Percentiles rank a stretch among this genome's conserved stretches.
Evolutionary conservation across 2,113 vertebrate species (phyloP).

Genomic region (Oxyura jamaicensis): DNA sequence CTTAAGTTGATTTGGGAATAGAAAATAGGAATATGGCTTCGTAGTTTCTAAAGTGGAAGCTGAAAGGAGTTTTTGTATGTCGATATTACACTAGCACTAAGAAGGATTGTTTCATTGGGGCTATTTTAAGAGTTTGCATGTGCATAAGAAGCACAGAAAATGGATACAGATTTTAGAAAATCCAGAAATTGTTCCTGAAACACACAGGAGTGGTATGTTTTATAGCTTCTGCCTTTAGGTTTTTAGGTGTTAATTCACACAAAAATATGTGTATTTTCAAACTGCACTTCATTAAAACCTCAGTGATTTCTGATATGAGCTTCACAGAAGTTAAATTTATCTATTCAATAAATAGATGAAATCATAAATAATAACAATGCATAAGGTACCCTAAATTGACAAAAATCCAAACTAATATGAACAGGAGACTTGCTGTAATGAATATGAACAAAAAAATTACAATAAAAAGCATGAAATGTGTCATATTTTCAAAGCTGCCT

Average conservation of each 20-base stretch:
- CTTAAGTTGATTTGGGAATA: conserved; percentile 4
- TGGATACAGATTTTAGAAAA: not conserved
- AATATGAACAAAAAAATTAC: conserved; percentile 31
- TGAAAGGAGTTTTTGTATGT: not conserved
- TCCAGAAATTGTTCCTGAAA: not conserved
- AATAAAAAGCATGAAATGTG: not conserved
- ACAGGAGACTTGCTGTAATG: not conserved
- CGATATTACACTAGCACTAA: not conserved
- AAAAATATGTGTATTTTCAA: not conserved
- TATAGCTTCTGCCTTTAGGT: not conserved
- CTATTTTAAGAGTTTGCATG: not conserved
- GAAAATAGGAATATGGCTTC: not conserved
- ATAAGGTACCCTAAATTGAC: conserved; percentile 16
- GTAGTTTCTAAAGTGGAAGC: not conserved
- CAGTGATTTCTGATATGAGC: not conserved
- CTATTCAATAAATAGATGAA: conserved; percentile 55
- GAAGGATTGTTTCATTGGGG: not conserved
- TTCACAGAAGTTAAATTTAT: not conserved
- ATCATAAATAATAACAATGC: conserved; percentile 48
- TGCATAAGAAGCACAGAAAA: not conserved
- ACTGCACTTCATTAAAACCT: conserved; percentile 35
- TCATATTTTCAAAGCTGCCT: not conserved
- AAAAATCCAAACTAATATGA: not conserved
- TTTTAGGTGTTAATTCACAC: conserved; percentile 16
- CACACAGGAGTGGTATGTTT: not conserved